Evolutionary conservation across 2,888 invertebrate species (phyloP), one percentile per base, ranked within the genome.

Genomic region (Serrognathus titanus): DNA sequence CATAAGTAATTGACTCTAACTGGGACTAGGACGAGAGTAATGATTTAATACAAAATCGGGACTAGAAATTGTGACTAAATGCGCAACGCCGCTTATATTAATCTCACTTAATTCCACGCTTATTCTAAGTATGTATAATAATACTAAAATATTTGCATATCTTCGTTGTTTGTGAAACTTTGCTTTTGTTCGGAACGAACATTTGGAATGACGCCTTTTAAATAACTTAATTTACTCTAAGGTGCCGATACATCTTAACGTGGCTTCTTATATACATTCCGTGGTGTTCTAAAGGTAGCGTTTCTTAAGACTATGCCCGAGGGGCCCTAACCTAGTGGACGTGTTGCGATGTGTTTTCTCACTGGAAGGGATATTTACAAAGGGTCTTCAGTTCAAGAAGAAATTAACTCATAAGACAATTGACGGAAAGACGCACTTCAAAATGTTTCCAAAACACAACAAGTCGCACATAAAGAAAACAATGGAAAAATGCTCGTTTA

Each of bases 141-240:
- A 68, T 66, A 69, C 68, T 71, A 71, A 57, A 66, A 65, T 73
- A 71, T 70, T 74, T 75, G 72, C 71, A 74, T 73, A 72, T 73
- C 67, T 77, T 78, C 78, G 78, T 78, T 78, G 78, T 78, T 67
- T 73, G 63, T 69, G 78, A 78, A 78, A 78, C 78, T 70, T 77
- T 77, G 77, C 77, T 70, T 75, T 67, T 68, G 73, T 74, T 74
- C 75, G 69, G 43, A 11, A 38, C 45, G 52, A 43, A 49, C 48
- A 51, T 55, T 61, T 59, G 61, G 60, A 59, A 64, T 64, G 62
- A 59, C 54, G 58, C 57, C 48, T 43, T 53, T 60, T 60, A 61
- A 59, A 57, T 58, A 55, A 63, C 63, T 63, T 63, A 67, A 69
- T 67, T 16, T 65, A 69, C 57, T 63, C 61, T 66, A 66, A 60